These are phyloP conservation scores for Cheilosia vulpina DNA, from an alignment of 2,888 invertebrate genomes.

Conservation along the genomic window DNA sequence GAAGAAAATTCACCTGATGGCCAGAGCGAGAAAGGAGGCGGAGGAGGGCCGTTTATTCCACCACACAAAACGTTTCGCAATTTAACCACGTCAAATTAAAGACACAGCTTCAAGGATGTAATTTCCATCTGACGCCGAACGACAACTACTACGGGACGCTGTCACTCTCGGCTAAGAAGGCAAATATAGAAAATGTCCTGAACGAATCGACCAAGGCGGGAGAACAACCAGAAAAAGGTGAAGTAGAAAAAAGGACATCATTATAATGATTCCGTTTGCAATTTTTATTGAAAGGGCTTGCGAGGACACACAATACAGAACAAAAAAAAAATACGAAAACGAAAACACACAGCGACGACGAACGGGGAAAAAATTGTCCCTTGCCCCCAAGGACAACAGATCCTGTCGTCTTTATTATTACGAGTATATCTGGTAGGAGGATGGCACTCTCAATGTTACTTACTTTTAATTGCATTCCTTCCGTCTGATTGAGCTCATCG, in stretches of 20 bases:
- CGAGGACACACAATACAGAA: constrained; percentile 4
- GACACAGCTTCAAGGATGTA: constrained; percentile 61
- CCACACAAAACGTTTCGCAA: constrained; percentile 35
- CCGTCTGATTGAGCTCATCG: constrained; percentile 82
- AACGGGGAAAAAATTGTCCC: constrained; percentile 25
- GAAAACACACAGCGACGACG: constrained; percentile 15
- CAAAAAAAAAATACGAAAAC: not conserved
- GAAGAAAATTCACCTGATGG: constrained; percentile 59
- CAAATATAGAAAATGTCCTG: constrained; percentile 61
- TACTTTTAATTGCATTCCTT: constrained; percentile 84
- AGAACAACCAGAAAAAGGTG: constrained; percentile 23
- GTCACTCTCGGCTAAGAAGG: constrained; percentile 44
- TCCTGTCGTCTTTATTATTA: constrained; percentile 69
- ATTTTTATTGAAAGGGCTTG: constrained; percentile 67
- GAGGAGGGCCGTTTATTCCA: constrained; percentile 3
- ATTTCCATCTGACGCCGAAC: constrained; percentile 57
- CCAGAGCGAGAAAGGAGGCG: not conserved
- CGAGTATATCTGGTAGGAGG: constrained; percentile 64
- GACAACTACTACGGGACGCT: constrained; percentile 35
- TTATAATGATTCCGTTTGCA: constrained; percentile 75
- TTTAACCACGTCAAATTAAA: constrained; percentile 60
- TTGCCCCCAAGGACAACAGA: constrained; percentile 57
- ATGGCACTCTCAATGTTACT: constrained; percentile 77
- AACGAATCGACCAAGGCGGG: constrained; percentile 30
- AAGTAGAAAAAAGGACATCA: constrained; percentile 65